Base-by-base conservation (phyloP, 2,113 vertebrate species). In the Xyliphius kryptos region DNA sequence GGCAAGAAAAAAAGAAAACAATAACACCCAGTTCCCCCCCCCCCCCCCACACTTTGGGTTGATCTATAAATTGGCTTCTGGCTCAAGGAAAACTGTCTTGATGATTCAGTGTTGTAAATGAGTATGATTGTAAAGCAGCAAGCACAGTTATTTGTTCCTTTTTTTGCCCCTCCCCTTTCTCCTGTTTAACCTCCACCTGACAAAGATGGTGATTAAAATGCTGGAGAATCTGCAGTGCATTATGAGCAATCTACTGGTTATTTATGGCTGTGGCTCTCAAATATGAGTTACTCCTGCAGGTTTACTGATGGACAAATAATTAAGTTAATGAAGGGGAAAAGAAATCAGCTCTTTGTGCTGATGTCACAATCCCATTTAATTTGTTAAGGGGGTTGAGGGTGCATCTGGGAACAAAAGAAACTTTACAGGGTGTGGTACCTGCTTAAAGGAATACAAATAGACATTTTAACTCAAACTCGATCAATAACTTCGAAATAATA, bases 241-340 rank as follows among this genome's bases (percentile, higher is more conserved):
- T 49, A 66, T 63, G 68, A 76, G 57, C 68, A 69, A 63, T 44
- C 11, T 4, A 40, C 37, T 36, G n/a, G n/a, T 54, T 69, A 73
- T 76, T 79, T 79, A 79, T 51, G 59, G 47, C 62, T 72, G 6
- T 40, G 56, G 63, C 77, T 73, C 57, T 79, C 77, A 79, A 76
- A 79, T 73, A 71, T 76, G 72, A 79, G 76, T 79, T 79, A 79
- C 74, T 75, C 66, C 70, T 56, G 68, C 70, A 76, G 77, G 65
- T 75, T 76, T 76, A 76, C 77, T 79, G 74, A 79, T 79, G 67
- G 77, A 72, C 74, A 75, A 76, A 76, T 79, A 75, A 79, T 79
- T 79, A 79, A 76, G 70, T 73, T 79, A 79, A 79, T 76, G 74
- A 76, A 76, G 57, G 61, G 63, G 68, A 71, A 69, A 67, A 41